Conservation (phyloP, 2,113 vertebrate genomes). For the Strix aluco region DNA sequence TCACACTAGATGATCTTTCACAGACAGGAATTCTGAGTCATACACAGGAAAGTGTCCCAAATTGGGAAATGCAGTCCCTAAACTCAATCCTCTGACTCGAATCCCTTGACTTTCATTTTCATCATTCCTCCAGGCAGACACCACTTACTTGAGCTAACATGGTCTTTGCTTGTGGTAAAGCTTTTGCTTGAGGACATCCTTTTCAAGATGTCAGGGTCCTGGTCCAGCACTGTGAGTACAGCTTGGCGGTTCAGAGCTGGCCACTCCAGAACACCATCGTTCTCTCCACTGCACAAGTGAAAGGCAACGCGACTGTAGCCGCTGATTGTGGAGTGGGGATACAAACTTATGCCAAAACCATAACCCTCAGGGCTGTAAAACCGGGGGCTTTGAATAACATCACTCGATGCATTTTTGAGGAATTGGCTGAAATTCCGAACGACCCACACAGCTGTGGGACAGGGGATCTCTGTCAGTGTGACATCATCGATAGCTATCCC, state of each 20-base stretch:
- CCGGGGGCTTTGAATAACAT: constrained; percentile 73
- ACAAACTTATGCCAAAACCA: constrained; percentile 74
- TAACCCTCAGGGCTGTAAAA: constrained; percentile 92
- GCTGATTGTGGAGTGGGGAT: not conserved
- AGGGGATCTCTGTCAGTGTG: constrained; percentile 82
- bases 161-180: constrained; percentile 78
- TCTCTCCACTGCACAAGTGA: constrained; percentile 86
- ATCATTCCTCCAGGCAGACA: not conserved
- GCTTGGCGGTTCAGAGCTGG: constrained; percentile 85
- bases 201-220: constrained; percentile 79
- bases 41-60: not conserved
- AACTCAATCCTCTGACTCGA: not conserved
- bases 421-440: constrained; percentile 81
- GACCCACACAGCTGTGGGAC: constrained; percentile 84
- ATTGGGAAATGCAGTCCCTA: not conserved
- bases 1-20: not conserved
- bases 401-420: constrained; percentile 43
- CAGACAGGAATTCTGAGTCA: not conserved
- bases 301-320: constrained; percentile 78
- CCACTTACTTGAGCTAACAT: not conserved
- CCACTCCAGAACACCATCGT: constrained; percentile 86
- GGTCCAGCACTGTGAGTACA: constrained; percentile 84
- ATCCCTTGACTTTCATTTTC: not conserved
- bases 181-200: constrained; percentile 88
- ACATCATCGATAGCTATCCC: constrained; percentile 88